phyloP scores from a whole-genome alignment of 2,113 vertebrate species.

The Xerus inauris region DNA sequence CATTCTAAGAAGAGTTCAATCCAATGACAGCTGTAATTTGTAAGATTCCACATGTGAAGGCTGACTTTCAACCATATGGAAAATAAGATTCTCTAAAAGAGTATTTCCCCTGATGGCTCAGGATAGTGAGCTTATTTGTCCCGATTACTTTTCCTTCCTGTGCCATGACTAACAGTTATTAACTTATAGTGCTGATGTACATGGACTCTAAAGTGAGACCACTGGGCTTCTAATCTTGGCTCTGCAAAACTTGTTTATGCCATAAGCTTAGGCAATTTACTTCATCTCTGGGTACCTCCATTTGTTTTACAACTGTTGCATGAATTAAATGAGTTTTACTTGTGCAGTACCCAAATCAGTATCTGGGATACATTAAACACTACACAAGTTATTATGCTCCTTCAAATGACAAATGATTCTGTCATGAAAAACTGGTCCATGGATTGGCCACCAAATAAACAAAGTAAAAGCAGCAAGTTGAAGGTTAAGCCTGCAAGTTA shows the following conservation, averaged over 20 bases:
- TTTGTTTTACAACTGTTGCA: background rate
- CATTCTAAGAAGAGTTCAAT: background rate
- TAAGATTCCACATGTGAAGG: background rate
- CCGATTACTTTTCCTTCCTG: background rate
- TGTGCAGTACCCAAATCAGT: background rate
- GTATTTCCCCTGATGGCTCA: background rate
- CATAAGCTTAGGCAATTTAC: background rate
- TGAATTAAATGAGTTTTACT: background rate
- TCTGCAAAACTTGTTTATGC: background rate
- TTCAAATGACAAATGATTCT: conserved; percentile 41
- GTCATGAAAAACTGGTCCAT: background rate
- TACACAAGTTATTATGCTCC: background rate
- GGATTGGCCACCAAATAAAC: background rate
- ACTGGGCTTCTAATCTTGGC: background rate
- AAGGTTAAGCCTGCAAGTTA: background rate
- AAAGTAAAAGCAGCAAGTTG: background rate
- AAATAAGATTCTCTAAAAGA: background rate
- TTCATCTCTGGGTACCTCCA: background rate
- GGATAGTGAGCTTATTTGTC: background rate
- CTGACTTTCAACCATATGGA: background rate
- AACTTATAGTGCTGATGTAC: background rate
- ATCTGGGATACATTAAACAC: background rate
- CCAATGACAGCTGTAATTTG: background rate
- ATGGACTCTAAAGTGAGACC: background rate
- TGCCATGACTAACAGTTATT: background rate